Percentiles rank a stretch among this genome's conserved stretches.
phyloP scores from a whole-genome alignment of 2,888 invertebrate genomes.

The Amphipoea lucens region DNA sequence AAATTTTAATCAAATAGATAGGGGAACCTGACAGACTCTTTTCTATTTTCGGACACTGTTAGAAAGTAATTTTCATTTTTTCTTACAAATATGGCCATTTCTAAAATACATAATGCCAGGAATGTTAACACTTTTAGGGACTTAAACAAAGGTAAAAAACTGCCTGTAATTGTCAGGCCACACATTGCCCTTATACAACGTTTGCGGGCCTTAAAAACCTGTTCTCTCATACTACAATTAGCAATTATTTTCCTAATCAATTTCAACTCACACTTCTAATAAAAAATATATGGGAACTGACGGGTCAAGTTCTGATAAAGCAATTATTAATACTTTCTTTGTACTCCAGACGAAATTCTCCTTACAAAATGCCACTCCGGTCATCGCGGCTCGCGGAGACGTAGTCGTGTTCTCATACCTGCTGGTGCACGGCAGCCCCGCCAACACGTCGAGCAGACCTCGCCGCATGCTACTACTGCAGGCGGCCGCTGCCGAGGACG shows the following conservation, averaged over 20 bases:
- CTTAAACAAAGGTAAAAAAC: no score
- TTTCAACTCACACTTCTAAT: not conserved
- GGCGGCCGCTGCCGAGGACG: constrained; percentile 89
- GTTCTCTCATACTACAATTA: no score
- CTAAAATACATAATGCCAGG: no score
- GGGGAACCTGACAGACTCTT: no score
- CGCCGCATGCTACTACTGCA: constrained; percentile 90
- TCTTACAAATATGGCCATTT: no score
- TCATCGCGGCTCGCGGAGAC: constrained; percentile 89
- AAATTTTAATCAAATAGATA: no score
- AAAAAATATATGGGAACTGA: not conserved
- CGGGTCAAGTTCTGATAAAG: not conserved
- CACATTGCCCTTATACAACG: no score
- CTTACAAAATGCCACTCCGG: constrained; percentile 86
- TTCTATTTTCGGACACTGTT: no score
- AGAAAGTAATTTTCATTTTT: no score
- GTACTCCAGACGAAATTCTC: constrained; percentile 83
- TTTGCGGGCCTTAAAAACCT: no score
- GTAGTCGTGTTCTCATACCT: constrained; percentile 91
- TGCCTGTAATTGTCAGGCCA: no score
- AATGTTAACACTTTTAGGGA: no score
- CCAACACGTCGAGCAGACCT: constrained; percentile 84
- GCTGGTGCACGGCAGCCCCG: constrained; percentile 90
- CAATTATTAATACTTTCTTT: not conserved
- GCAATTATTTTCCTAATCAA: not conserved